Evolutionary conservation across 2,113 vertebrate genomes (phyloP), one percentile per base, ranked within the genome.

Genomic region (Saccopteryx bilineata): DNA sequence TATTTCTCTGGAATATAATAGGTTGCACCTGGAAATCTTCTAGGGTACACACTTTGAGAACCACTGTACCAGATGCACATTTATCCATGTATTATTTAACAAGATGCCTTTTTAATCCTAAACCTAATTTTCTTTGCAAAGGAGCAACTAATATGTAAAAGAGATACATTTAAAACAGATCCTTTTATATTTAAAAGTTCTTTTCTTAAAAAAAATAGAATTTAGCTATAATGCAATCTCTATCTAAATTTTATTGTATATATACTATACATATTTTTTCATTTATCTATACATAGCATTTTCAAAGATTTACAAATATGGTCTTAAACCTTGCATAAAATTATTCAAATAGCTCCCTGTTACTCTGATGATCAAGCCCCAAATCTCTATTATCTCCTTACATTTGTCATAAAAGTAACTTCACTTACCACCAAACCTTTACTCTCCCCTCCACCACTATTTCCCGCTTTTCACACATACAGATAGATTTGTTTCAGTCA

Each of bases 91-190:
- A 75, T 86, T 94, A 94, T 71, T 91, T 89, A 60, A 80, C 9
- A 80, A 91, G 23, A 71, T n/a, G 69, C 9, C 17, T 91, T 85
- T 79, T 11, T 65, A 94, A 74, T 21, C 7, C 66, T 68, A 66
- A 71, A 11, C 1, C 3, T 93, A 80, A 68, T 56, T 72, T 50
- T 71, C 7, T 58, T 52, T 60, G 21, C 6, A 94, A 76, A 85
- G 6, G 6, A 33, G 5, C 1, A 85, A 15, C 10, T 26, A 63
- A 28, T 28, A 14, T 48, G 5, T 33, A 94, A 60, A 68, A 84
- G 21, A 87, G 23, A 84, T 68, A 52, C 17, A 61, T 72, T 81
- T 93, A 80, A 76, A 95, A 89, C n/a, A 87, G 7, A n/a, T 48
- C 1, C 9, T 86, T 74, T 84, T 68, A 17, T 52, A 24, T 39